Evolutionary conservation across 2,797 vertebrate genomes (phyloP), one percentile per base, ranked within the genome.

Genomic region (Rhinophrynus dorsalis): DNA sequence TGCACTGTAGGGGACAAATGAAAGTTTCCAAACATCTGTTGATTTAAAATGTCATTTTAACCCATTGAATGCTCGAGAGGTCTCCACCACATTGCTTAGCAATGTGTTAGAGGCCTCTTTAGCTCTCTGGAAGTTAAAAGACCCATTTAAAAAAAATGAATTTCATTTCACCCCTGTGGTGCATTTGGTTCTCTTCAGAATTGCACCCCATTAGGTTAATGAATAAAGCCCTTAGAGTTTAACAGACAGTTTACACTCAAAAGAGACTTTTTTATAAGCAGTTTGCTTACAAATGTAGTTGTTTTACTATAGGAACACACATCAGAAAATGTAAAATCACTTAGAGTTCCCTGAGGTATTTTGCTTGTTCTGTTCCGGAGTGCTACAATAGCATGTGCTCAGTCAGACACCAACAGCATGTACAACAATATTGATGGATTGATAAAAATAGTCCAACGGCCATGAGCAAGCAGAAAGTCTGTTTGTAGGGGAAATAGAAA

Each of bases 361-460:
- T 35, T 62, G 48, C 67, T 68, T 68, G 44, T 59, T 68, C 51
- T 24, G 57, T 54, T 54, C 55, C 40, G n/a, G 44, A 48, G 55
- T 57, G 57, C 57, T 70, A 29, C 58, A 7, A 37, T 62, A 55
- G 67, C 42, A 55, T 55, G 30, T 37, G 58, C 58, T 70, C 67
- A 56, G 64, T 47, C 52, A 48, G 37, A 62, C 58, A 62, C 67
- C 58, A 62, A 54, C 57, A 55, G 29, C 29, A 56, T 38, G 50
- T 56, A 18, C 58, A 56, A n/a, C 29, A 3, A 27, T 62, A 70
- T 70, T 62, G 58, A 70, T 70, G 67, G 58, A 70, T 48, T 62
- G 35, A 62, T 62, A 70, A 70, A 63, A 70, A 70, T 70, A 70
- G 58, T 70, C 23, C 15, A 69, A 54, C 57, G 58, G 38, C 44